A percentile compares a stretch with the other conserved stretches of the same genome.
These are phyloP conservation scores for Corapipo altera DNA, from an alignment of 2,113 vertebrate genomes.

Conservation along the genomic window DNA sequence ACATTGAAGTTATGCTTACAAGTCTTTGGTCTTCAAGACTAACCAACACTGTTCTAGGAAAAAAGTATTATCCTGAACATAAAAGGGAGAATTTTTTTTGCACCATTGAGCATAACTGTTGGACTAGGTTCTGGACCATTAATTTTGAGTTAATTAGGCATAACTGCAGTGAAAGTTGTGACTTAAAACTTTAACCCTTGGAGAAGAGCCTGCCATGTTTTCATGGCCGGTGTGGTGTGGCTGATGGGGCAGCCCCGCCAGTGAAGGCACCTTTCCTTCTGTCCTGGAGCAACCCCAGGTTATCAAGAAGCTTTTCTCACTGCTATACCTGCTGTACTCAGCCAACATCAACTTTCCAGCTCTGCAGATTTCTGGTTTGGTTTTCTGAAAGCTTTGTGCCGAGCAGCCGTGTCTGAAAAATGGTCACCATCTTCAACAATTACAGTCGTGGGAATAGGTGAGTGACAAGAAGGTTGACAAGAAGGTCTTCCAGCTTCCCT, in stretches of 20 bases:
- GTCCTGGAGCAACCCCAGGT: background rate
- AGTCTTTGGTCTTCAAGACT: background rate
- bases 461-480: accelerated
- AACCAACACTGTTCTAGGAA: background rate
- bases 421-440: accelerated
- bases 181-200: background rate
- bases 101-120: background rate
- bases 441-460: background rate
- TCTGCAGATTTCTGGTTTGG: background rate
- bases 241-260: accelerated
- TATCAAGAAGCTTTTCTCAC: background rate
- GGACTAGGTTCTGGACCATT: background rate
- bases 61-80: background rate
- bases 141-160: background rate
- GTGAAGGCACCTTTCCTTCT: background rate
- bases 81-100: background rate
- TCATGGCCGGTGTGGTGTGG: accelerated
- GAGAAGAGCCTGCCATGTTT: background rate
- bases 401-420: background rate
- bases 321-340: background rate
- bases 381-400: background rate
- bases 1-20: background rate
- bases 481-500: background rate
- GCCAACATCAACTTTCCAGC: background rate
- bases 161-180: background rate